A percentile compares a stretch with the other conserved stretches of the same genome.
Evolutionary conservation across 2,113 vertebrate genomes (phyloP).

Genomic region (Hucho hucho): DNA sequence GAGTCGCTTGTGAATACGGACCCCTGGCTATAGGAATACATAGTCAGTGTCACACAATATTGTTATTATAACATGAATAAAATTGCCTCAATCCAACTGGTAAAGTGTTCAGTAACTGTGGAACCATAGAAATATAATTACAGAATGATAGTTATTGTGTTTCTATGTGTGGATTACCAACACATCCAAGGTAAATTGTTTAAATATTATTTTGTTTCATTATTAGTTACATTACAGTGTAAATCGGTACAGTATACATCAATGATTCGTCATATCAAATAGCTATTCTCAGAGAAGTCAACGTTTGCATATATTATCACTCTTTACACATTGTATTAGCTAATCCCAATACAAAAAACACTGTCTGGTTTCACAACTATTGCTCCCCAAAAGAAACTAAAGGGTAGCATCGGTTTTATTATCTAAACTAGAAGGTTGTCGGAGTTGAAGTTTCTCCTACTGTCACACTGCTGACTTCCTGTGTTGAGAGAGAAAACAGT

Average conservation of each 20-base stretch:
- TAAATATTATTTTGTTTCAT: neutral
- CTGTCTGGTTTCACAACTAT: constrained; percentile 7
- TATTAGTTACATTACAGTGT: neutral
- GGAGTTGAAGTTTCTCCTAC: constrained; percentile 22
- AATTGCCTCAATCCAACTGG: neutral
- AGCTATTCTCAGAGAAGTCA: neutral
- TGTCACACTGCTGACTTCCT: constrained; percentile 16
- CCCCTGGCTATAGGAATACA: no score
- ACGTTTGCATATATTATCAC: neutral
- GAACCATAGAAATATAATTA: no score
- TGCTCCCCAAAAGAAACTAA: constrained; percentile 54
- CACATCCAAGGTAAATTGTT: neutral
- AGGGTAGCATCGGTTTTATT: constrained; percentile 37
- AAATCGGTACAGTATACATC: neutral
- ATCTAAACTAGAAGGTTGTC: constrained; percentile 43
- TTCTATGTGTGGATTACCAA: neutral
- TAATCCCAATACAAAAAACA: constrained; percentile 4
- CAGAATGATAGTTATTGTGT: no score
- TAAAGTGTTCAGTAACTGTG: neutral
- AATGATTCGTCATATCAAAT: constrained; percentile 32
- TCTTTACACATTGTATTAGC: constrained; percentile 6
- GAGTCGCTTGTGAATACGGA: no score
- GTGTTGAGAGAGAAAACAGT: neutral
- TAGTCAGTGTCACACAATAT: no score
- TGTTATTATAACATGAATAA: no score